A percentile compares a stretch with the other conserved stretches of the same genome.
Evolutionary conservation across 1,140 invertebrate species (phyloP).

Genomic region (Conopomorpha cramerella): DNA sequence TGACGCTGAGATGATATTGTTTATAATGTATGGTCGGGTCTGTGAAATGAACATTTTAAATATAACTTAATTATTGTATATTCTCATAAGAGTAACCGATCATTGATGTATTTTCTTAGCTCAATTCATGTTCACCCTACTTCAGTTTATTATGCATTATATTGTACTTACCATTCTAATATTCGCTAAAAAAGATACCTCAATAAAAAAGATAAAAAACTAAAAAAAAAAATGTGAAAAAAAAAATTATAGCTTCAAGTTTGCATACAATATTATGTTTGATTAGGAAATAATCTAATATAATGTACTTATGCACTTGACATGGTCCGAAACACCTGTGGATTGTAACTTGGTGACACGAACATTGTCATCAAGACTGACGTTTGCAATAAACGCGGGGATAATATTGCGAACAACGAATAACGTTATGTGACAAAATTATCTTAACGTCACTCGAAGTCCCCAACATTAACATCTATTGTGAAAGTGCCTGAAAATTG

Average conservation of each 20-base stretch:
- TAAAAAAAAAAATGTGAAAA: constrained; percentile 36
- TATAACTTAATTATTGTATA: no score
- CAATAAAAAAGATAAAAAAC: constrained; percentile 37
- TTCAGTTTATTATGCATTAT: constrained; percentile 52
- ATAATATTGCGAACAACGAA: not conserved
- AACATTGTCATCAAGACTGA: not conserved
- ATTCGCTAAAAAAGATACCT: constrained; percentile 52
- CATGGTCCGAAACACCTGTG: constrained; percentile 28
- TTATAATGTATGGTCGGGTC: constrained; percentile 37
- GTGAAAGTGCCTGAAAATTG: no score
- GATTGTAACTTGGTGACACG: constrained; percentile 7
- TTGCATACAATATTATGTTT: constrained; percentile 56
- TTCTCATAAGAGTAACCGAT: not conserved
- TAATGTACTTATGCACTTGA: constrained; percentile 55
- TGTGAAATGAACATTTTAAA: no score
- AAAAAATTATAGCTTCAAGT: constrained; percentile 31
- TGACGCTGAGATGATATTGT: no score
- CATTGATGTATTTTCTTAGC: constrained; percentile 32
- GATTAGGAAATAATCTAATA: constrained; percentile 51
- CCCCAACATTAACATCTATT: no score
- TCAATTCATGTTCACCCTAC: constrained; percentile 35
- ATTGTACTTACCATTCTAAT: constrained; percentile 58
- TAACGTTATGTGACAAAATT: not conserved
- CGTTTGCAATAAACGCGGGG: not conserved
- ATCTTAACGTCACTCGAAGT: not conserved